These are phyloP conservation scores for Schizothorax lantsangensis DNA, from an alignment of 2,797 vertebrate genomes.

Conservation along the genomic window DNA sequence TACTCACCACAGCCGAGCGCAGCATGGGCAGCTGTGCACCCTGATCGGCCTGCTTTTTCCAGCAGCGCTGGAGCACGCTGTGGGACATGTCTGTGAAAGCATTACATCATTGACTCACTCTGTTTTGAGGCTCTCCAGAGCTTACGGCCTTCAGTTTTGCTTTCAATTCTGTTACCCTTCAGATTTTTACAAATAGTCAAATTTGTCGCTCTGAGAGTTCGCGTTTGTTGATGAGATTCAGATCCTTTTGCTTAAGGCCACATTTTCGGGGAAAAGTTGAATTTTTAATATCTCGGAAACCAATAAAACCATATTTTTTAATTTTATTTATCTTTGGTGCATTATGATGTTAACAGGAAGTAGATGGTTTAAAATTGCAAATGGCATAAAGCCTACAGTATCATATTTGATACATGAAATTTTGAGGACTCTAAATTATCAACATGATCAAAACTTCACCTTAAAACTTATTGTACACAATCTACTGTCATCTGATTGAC, in stretches of 20 bases:
- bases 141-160: conserved; percentile 42
- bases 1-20: conserved; percentile 49
- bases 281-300: background rate
- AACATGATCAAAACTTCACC: background rate
- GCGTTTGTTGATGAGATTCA: conserved; percentile 27
- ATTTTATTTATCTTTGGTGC: background rate
- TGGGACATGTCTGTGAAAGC: conserved; percentile 66
- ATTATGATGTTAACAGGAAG: background rate
- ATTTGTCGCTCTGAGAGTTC: background rate
- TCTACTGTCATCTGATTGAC: background rate
- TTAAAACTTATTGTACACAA: background rate
- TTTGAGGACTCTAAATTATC: background rate
- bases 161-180: conserved; percentile 36
- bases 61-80: conserved; percentile 59
- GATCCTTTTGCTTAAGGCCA: background rate
- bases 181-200: conserved; percentile 2
- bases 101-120: conserved; percentile 68
- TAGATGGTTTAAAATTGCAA: background rate
- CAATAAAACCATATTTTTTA: background rate
- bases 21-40: conserved; percentile 54
- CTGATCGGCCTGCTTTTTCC: conserved; percentile 68
- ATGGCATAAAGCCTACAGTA: background rate
- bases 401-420: background rate
- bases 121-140: conserved; percentile 64
- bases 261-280: background rate